Evolutionary conservation across 2,797 vertebrate genomes (phyloP).

Genomic region (Neostethus bicornis): DNA sequence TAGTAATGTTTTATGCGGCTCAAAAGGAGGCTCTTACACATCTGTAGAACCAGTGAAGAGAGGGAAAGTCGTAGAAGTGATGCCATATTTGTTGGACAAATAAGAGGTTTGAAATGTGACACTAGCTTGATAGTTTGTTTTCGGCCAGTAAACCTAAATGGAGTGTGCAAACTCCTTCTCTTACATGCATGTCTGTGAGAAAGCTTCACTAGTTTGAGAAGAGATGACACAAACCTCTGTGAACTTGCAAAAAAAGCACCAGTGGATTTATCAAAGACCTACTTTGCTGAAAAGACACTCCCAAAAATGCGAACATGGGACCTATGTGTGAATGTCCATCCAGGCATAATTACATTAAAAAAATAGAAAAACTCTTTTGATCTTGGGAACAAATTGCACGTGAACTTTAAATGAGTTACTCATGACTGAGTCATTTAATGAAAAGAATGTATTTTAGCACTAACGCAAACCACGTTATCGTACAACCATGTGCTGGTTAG

Average conservation of each 20-base stretch:
- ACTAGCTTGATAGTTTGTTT: constrained; percentile 49
- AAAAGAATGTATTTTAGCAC: too few species aligned
- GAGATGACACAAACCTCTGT: background rate
- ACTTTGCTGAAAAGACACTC: too few species aligned
- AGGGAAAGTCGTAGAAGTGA: constrained; percentile 17
- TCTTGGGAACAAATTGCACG: too few species aligned
- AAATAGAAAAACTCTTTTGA: too few species aligned
- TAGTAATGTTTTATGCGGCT: background rate
- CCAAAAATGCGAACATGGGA: too few species aligned
- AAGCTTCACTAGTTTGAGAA: background rate
- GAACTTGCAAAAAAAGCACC: background rate
- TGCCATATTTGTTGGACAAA: constrained; percentile 55
- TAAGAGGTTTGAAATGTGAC: constrained; percentile 58
- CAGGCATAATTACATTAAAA: too few species aligned
- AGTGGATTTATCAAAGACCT: too few species aligned
- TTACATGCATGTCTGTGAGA: constrained; percentile 8
- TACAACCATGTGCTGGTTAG: too few species aligned
- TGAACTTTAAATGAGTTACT: too few species aligned
- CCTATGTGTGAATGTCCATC: too few species aligned
- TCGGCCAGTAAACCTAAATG: constrained; percentile 48
- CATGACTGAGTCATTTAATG: too few species aligned
- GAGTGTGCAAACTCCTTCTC: constrained; percentile 25
- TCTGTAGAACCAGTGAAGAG: constrained; percentile 8
- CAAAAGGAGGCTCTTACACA: constrained; percentile 4
- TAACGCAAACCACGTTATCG: too few species aligned